Evolutionary conservation across 2,113 vertebrate species (phyloP), one percentile per base, ranked within the genome.

Genomic region (Notothenia rossii): DNA sequence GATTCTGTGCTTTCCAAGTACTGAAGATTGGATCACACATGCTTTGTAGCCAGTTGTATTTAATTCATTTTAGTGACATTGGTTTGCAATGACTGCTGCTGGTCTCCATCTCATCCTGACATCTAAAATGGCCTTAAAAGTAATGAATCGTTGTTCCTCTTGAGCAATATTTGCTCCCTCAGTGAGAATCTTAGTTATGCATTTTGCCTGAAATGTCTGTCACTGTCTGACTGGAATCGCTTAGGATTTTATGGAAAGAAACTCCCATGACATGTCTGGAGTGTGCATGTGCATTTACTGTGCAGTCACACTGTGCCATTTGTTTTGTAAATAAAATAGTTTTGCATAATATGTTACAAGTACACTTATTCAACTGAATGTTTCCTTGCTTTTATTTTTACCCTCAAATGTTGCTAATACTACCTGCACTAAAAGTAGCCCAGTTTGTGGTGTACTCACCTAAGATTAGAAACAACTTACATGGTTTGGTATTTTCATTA

Each of bases 271-370:
- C 89, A 90, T 96, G 96, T 96, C 91, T 95, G 96, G 95, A 93
- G 95, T 96, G 93, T 96, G 97, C 96, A 97, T 96, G 96, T 96
- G 94, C 95, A 96, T 96, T 88, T 91, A 97, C 95, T 96, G 95
- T 96, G 94, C 95, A 96, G 94, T 96, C 95, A 96, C 96, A 96
- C 93, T 96, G 96, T 98, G 97, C 96, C 97, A 97, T 97, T 95
- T 92, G 81, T 94, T 97, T 96, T 99, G 98, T 98, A 99, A 99
- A 99, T 99, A 99, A 94, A 97, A 86, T 97, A 96, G 94, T 97
- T 99, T 98, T 99, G 97, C 97, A 98, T 97, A 98, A 96, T 91
- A 89, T 75, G 61, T 85, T 71, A 51, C 63, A 43, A 29, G 53
- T 78, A 48, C 7, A 22, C 10, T 50, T 70, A 58, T 49, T 80